phyloP scores from a whole-genome alignment of 2,797 vertebrate genomes.

The Acanthiza pusilla region DNA sequence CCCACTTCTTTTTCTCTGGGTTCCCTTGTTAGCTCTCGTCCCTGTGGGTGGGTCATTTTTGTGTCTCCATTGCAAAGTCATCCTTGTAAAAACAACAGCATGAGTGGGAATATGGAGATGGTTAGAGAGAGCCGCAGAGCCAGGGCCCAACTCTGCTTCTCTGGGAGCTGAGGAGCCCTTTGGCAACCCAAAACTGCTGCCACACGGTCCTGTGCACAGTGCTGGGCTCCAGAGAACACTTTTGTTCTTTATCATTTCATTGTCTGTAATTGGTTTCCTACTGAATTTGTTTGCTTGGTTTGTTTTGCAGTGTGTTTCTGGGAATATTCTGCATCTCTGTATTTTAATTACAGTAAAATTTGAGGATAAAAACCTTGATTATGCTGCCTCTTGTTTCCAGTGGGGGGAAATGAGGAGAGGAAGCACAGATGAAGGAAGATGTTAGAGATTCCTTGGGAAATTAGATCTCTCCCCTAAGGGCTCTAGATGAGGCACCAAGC shows the following conservation, averaged over 20 bases:
- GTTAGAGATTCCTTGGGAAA: conserved; percentile 58
- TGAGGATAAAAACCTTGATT: conserved; percentile 53
- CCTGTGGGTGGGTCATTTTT: background rate
- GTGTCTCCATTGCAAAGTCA: background rate
- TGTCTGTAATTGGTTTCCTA: conserved; percentile 57
- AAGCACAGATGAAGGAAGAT: conserved; percentile 9
- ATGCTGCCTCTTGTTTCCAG: conserved; percentile 7
- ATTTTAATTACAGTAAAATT: conserved; percentile 75
- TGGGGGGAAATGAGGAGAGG: background rate
- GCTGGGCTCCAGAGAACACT: conserved; percentile 24
- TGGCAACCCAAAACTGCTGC: background rate
- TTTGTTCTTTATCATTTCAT: conserved; percentile 50
- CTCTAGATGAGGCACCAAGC: conserved; percentile 18
- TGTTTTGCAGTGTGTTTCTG: conserved; percentile 59
- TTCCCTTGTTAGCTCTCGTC: background rate
- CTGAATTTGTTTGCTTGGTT: conserved; percentile 60
- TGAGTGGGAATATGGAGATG: background rate
- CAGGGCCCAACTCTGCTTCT: background rate
- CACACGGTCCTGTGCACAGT: rapidly evolving
- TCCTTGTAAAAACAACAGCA: background rate
- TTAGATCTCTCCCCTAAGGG: conserved; percentile 32
- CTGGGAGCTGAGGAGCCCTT: background rate
- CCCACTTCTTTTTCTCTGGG: background rate
- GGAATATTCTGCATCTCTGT: conserved; percentile 73
- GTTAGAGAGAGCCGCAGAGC: background rate